These are phyloP conservation scores for Sericinus montela DNA, from an alignment of 2,888 invertebrate genomes.

Conservation along the genomic window DNA sequence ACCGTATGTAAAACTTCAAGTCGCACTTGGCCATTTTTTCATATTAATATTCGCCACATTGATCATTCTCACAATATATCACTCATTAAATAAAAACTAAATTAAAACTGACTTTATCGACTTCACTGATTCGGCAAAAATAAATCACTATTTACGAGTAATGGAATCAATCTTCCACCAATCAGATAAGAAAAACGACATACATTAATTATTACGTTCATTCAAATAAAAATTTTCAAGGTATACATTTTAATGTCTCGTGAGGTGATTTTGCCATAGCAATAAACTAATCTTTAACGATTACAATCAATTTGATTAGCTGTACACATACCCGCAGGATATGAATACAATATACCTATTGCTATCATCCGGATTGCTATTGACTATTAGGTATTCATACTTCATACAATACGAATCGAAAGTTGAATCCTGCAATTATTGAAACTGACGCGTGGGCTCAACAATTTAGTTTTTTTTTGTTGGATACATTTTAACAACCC, in stretches of 20 bases:
- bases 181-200: not conserved
- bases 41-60: not conserved
- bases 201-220: not conserved
- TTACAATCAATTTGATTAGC: conserved; percentile 18
- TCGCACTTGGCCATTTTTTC: too few relatives aligned
- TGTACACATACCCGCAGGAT: conserved; percentile 18
- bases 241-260: not conserved
- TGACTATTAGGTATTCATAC: conserved; percentile 9
- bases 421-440: conserved; percentile 10
- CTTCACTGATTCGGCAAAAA: conserved; percentile 6
- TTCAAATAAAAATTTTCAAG: not conserved
- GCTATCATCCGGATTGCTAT: conserved; percentile 4
- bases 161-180: conserved; percentile 9
- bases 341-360: conserved; percentile 16
- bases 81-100: conserved; percentile 24
- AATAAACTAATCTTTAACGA: not conserved
- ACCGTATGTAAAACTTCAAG: too few relatives aligned
- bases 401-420: conserved; percentile 15
- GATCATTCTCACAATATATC: not conserved
- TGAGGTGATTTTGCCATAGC: not conserved
- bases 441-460: conserved; percentile 17
- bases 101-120: not conserved
- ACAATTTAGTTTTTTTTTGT: conserved; percentile 23
- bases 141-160: conserved; percentile 12
- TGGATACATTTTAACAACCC: conserved; percentile 18